phyloP scores from a whole-genome alignment of 2,888 invertebrate species.

The Drosophila borealis region DNA sequence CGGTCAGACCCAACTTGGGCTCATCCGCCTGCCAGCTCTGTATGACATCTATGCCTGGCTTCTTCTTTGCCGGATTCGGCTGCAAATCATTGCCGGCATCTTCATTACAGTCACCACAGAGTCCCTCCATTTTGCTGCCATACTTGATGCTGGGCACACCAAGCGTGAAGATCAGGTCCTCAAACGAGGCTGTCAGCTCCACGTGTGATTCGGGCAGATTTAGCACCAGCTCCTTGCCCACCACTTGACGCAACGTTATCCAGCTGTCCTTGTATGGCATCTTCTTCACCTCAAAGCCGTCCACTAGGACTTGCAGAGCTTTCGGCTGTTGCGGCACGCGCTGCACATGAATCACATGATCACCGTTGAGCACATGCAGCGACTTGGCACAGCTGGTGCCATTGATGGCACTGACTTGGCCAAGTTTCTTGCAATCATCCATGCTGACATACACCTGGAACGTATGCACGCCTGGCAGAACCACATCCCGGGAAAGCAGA shows the following conservation, averaged over 20 bases:
- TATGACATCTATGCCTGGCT: conserved; percentile 84
- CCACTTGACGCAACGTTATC: conserved; percentile 87
- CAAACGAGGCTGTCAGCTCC: conserved; percentile 86
- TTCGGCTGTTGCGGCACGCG: conserved; percentile 83
- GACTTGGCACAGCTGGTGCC: conserved; percentile 88
- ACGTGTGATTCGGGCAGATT: conserved; percentile 89
- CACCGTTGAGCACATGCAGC: conserved; percentile 89
- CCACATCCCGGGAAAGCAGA: conserved; percentile 89
- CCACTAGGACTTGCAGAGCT: conserved; percentile 78
- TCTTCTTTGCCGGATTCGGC: conserved; percentile 85
- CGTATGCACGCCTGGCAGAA: conserved; percentile 85
- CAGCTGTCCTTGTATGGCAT: conserved; percentile 87
- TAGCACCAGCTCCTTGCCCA: conserved; percentile 88
- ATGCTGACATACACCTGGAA: conserved; percentile 89
- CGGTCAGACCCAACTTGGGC: conserved; percentile 84
- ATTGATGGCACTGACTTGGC: conserved; percentile 54
- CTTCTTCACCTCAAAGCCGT: conserved; percentile 81
- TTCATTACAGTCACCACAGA: conserved; percentile 92
- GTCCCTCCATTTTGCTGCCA: conserved; percentile 90
- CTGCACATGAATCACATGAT: conserved; percentile 87
- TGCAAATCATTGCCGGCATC: conserved; percentile 87
- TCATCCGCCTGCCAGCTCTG: conserved; percentile 87
- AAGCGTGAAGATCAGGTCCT: conserved; percentile 86
- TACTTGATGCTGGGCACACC: conserved; percentile 91
- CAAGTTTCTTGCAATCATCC: conserved; percentile 88